Conservation (phyloP, 2,113 vertebrate species). For the Cnemophilus loriae region DNA sequence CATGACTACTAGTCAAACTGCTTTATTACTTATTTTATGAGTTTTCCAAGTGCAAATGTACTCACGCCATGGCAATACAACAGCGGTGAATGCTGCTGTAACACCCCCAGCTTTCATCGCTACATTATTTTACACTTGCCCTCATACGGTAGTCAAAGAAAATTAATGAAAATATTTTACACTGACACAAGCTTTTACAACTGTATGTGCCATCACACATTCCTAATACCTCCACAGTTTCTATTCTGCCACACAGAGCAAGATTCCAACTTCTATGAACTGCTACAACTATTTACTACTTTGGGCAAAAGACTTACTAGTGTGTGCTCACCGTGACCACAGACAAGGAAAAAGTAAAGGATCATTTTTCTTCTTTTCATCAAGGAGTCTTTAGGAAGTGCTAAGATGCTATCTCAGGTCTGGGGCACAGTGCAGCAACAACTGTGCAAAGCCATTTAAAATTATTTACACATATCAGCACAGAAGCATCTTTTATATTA, state of each 20-base stretch:
- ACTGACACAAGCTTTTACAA: background rate
- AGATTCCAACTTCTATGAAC: background rate
- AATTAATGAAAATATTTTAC: background rate
- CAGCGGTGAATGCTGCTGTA: background rate
- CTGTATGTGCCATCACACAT: background rate
- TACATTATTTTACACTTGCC: background rate
- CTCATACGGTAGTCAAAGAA: background rate
- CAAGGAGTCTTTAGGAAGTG: background rate
- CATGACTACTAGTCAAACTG: background rate
- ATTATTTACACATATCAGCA: background rate
- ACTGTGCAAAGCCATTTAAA: background rate
- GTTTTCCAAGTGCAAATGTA: background rate
- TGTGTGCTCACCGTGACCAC: background rate
- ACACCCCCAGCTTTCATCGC: background rate
- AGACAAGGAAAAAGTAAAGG: background rate
- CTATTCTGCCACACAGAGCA: background rate
- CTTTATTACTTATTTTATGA: background rate
- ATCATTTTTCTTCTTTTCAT: background rate
- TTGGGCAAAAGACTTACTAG: background rate
- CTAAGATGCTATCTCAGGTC: background rate
- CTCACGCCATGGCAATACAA: background rate
- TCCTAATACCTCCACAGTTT: background rate
- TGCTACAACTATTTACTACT: background rate
- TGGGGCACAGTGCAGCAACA: background rate
- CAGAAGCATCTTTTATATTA: background rate